Base-by-base conservation (phyloP, 2,888 invertebrate species). In the Catocala nupta region DNA sequence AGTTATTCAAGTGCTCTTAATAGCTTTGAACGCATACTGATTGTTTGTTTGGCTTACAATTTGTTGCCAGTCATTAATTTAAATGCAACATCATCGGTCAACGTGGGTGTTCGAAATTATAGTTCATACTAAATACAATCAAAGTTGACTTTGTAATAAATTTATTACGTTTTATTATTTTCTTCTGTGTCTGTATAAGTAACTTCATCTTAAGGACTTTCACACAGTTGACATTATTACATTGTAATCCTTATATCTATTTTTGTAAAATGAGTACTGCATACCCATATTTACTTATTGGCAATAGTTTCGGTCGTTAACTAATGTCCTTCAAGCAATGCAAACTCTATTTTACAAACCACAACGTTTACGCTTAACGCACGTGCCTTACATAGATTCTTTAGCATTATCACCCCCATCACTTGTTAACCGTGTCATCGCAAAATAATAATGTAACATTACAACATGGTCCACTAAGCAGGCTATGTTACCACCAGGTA, bases 391-490 rank as follows among this genome's bases (percentile, higher is more conserved):
- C 25, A 47, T 36, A 47, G 34, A 55, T 47, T 55, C 12, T 45
- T 47, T 45, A 33, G 25, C 45, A 55, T 10, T 44, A 33, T 44
- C 44, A 34, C 1, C 5, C 13, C n/a, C 25, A 43, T 44, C 44
- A 45, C 64, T 63, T 44, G 63, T 64, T 77, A 69, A 64, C 54
- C 60, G 48, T 71, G 73, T 69, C 72, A 72, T 75, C 73, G 59
- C 53, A 60, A 64, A 64, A 60, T 78, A 63, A 64, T 63, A 72
- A 55, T 60, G 68, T 73, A 77, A 72, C 55, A 64, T 71, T 71
- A 57, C 74, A 73, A 70, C 63, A 74, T 63, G 60, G 55, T 54
- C 62, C 58, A 54, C 63, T 66, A 57, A 73, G 70, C 75, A 63
- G 52, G 63, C 70, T 65, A 57, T 47, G 64, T 67, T 76, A 78